These are phyloP conservation scores for Acanthoscelides obtectus DNA, from an alignment of 2,888 invertebrate species.

Conservation along the genomic window DNA sequence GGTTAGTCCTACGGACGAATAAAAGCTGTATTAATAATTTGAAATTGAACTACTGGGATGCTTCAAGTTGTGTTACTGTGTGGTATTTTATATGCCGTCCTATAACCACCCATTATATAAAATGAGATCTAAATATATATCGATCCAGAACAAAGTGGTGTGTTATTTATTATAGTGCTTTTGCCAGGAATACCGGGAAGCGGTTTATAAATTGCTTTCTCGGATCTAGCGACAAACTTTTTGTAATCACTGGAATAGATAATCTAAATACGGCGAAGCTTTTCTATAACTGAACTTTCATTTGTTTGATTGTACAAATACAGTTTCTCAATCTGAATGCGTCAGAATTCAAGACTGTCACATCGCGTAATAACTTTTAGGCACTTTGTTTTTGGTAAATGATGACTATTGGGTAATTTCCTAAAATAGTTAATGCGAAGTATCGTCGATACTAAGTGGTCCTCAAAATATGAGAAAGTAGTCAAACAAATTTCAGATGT, in stretches of 20 bases:
- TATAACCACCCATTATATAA: too few relatives aligned
- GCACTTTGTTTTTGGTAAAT: neutral
- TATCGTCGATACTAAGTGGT: too few relatives aligned
- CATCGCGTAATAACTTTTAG: neutral
- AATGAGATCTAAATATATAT: neutral
- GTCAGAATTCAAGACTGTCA: neutral
- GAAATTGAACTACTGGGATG: too few relatives aligned
- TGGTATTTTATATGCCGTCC: too few relatives aligned
- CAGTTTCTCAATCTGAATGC: conserved; percentile 16
- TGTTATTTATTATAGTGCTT: neutral
- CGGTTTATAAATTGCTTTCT: neutral
- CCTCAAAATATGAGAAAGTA: too few relatives aligned
- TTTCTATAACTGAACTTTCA: conserved; percentile 18
- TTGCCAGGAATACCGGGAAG: neutral
- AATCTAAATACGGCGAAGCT: conserved; percentile 17
- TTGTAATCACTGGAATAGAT: conserved; percentile 6
- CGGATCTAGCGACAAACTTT: conserved; percentile 3
- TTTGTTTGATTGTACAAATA: conserved; percentile 11
- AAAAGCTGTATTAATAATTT: too few relatives aligned
- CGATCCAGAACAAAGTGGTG: neutral
- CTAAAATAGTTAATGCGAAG: too few relatives aligned
- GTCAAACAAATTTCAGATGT: too few relatives aligned
- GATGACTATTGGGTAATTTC: neutral
- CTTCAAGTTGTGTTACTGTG: too few relatives aligned
- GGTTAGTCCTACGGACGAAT: too few relatives aligned